phyloP scores from a whole-genome alignment of 2,797 vertebrate species.

The Tolypeutes matacus region DNA sequence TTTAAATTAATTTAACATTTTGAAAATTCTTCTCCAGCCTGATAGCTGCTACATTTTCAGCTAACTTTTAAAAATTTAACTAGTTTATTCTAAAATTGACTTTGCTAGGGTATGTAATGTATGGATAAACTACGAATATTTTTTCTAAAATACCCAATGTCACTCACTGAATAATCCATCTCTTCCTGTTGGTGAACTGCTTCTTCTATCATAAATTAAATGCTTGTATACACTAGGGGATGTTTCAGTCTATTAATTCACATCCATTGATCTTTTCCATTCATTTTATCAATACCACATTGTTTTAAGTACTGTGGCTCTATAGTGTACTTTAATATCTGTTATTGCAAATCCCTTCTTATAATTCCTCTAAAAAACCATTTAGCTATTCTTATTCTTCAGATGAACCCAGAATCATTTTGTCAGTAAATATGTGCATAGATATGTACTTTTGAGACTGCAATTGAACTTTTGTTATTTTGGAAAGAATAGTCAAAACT shows the following conservation, averaged over 20 bases:
- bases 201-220: slow-evolving; percentile 57
- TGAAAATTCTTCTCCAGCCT: not conserved
- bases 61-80: not conserved
- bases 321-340: not conserved
- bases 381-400: not conserved
- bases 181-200: slow-evolving; percentile 34
- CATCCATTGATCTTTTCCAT: not conserved
- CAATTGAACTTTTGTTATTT: not conserved
- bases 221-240: not conserved
- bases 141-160: slow-evolving; percentile 31
- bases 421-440: not conserved
- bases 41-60: not conserved
- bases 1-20: slow-evolving; percentile 1
- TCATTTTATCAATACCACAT: not conserved
- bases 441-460: not conserved
- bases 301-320: slow-evolving; percentile 42
- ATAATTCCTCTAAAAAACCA: not conserved
- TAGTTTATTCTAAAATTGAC: not conserved
- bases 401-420: not conserved
- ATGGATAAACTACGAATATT: not conserved
- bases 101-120: not conserved
- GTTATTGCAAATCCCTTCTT: not conserved
- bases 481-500: not conserved
- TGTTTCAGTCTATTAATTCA: not conserved
- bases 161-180: not conserved